These are phyloP conservation scores for Meriones psammophilus DNA, from an alignment of 2,797 vertebrate genomes.

Conservation along the genomic window DNA sequence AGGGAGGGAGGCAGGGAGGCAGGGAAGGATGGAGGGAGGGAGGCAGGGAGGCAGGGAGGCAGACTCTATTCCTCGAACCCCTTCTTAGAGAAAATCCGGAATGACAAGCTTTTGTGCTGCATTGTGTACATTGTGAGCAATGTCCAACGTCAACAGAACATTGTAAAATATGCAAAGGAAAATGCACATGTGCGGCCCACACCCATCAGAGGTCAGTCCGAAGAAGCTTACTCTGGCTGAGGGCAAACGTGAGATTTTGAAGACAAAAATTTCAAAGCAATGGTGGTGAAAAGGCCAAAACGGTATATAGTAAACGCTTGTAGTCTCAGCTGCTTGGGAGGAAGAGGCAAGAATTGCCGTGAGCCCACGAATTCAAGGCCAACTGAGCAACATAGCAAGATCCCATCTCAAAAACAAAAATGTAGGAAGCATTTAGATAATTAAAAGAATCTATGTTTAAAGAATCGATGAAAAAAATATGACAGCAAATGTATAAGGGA, in stretches of 20 bases:
- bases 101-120: background rate
- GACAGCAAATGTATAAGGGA: background rate
- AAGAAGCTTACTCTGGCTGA: background rate
- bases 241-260: background rate
- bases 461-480: slow-evolving; percentile 42
- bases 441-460: slow-evolving; percentile 9
- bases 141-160: slow-evolving; percentile 22
- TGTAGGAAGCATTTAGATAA: background rate
- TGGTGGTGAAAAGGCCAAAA: background rate
- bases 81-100: background rate
- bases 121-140: background rate
- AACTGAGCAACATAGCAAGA: background rate
- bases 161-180: slow-evolving; percentile 13
- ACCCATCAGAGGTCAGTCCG: background rate
- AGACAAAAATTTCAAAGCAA: slow-evolving; percentile 34
- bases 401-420: background rate
- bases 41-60: background rate
- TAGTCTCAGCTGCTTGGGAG: background rate
- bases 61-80: background rate
- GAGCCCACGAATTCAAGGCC: background rate
- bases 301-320: no score
- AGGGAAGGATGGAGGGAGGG: no score
- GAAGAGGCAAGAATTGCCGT: background rate
- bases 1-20: no score
- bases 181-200: background rate